Evolutionary conservation across 1,140 invertebrate genomes (phyloP).

Genomic region (Sinella curviseta): DNA sequence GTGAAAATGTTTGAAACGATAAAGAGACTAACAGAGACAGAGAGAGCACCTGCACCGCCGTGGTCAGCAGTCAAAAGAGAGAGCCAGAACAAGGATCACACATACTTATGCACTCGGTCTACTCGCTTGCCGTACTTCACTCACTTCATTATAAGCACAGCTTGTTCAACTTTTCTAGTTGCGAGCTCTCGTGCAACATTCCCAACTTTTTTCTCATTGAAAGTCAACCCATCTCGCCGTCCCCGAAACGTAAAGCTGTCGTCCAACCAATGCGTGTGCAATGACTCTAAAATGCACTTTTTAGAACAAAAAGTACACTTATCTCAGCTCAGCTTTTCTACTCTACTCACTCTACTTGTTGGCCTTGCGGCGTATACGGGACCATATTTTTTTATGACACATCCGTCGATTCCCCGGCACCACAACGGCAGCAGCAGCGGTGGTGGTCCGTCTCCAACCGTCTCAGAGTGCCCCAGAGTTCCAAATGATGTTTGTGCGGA

Average conservation of each 20-base stretch:
- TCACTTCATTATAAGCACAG: not conserved
- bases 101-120: not conserved
- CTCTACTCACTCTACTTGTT: not conserved
- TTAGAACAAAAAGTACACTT: no score
- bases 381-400: not conserved
- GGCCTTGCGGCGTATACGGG: not conserved
- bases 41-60: conserved; percentile 24
- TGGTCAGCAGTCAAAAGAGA: conserved; percentile 25
- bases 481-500: no score
- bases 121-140: not conserved
- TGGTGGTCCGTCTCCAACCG: not conserved
- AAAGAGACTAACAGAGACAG: not conserved
- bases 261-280: no score
- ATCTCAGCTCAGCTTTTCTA: not conserved
- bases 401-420: not conserved
- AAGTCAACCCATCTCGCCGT: no score
- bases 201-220: no score
- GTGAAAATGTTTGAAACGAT: not conserved
- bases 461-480: not conserved
- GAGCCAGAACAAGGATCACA: conserved; percentile 50
- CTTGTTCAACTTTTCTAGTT: not conserved
- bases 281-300: no score
- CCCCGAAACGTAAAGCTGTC: no score
- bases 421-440: not conserved
- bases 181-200: no score